Base-by-base conservation (phyloP, 2,113 vertebrate genomes). In the Menidia beryllina region DNA sequence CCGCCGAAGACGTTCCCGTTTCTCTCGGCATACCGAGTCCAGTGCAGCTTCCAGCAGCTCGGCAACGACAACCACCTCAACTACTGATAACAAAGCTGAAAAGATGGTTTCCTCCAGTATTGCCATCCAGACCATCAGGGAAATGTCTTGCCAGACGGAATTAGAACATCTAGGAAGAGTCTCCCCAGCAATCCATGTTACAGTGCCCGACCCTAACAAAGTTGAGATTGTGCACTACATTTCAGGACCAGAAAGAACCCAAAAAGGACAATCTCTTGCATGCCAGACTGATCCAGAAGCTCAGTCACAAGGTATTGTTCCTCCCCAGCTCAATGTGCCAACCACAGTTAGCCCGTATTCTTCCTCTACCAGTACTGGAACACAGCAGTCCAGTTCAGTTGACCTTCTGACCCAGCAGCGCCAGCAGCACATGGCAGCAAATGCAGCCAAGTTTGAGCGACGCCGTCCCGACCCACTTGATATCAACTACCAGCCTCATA, bases 191-290 rank as follows among this genome's bases (percentile, higher is more conserved):
- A 99, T 99, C 75, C 97, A 96, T 58, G 96, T 98, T 73, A 97
- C 96, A 9, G 91, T 95, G 11, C 93, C 96, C 0, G 98, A 99
- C 69, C 90, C 93, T 15, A 97, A 95, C 51, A 97, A 95, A 77
- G 97, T 98, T 67, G 97, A 99, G 86, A 98, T 98, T 0, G 72
- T 99, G 48, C 95, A 95, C 79, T 98, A 98, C 85, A 99, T 99
- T 74, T 99, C 98, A 0, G 98, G 97, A 6, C 97, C 98, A 0
- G 98, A 99, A 90, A 95, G 97, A 84, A 98, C 97, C 0, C 94
- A 95, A 51, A 95, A 92, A 3, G 97, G 98, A 0, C 96, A 98
- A 87, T 99, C 97, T 77, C 82, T 99, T 61, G 97, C 96, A 61
- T 99, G 98, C 83, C 98, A 99, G 88, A 99, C 98, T 0, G 98